Evolutionary conservation across 2,888 invertebrate species (phyloP).

Genomic region (Epirrhoe alternata): DNA sequence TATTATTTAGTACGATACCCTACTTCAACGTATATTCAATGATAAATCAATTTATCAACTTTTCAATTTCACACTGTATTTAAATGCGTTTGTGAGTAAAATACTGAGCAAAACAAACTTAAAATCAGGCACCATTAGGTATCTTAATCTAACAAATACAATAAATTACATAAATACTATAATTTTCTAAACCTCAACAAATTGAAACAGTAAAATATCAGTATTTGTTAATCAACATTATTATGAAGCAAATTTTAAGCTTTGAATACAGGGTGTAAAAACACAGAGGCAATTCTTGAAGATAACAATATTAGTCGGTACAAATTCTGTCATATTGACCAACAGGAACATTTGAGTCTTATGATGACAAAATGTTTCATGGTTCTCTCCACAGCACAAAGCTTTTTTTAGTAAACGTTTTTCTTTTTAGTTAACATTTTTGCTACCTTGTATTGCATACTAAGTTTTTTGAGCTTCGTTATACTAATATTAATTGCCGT

Average conservation of each 20-base stretch:
- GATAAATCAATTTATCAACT: too few species aligned
- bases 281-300: neutral
- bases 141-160: slow-evolving; percentile 67
- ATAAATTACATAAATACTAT: slow-evolving; percentile 14
- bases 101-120: slow-evolving; percentile 49
- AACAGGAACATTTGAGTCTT: too few species aligned
- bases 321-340: too few species aligned
- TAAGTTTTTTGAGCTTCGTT: slow-evolving; percentile 31
- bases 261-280: slow-evolving; percentile 19
- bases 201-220: slow-evolving; percentile 41
- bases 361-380: too few species aligned
- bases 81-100: slow-evolving; percentile 6
- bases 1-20: too few species aligned
- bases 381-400: too few species aligned
- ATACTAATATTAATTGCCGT: slow-evolving; percentile 20
- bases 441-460: slow-evolving; percentile 14
- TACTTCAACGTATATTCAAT: too few species aligned
- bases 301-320: neutral
- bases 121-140: slow-evolving; percentile 75
- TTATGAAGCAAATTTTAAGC: slow-evolving; percentile 21
- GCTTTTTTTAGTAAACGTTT: neutral
- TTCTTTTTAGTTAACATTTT: neutral
- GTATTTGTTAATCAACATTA: slow-evolving; percentile 39
- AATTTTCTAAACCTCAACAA: slow-evolving; percentile 41
- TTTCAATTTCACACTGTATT: too few species aligned